A percentile compares a stretch with the other conserved stretches of the same genome.
Evolutionary conservation across 2,888 invertebrate species (phyloP).

Genomic region (Dolomedes plantarius): DNA sequence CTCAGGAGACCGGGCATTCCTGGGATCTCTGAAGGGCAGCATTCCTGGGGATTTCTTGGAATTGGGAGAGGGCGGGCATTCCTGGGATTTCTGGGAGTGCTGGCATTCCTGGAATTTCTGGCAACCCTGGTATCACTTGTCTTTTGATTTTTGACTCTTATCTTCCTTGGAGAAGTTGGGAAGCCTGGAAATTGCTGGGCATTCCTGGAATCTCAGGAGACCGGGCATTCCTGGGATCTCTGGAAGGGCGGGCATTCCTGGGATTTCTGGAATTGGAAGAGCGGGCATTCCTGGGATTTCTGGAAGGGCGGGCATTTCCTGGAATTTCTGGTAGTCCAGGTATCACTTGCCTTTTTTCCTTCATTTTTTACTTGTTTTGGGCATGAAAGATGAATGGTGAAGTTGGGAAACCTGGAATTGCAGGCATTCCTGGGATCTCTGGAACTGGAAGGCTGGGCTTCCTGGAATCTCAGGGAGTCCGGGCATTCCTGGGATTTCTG

Average conservation of each 20-base stretch:
- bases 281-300: not conserved
- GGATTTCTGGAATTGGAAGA: slow-evolving; percentile 26
- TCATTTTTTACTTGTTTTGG: slow-evolving; percentile 18
- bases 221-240: slow-evolving; percentile 43
- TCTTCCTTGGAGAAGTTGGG: slow-evolving; percentile 8
- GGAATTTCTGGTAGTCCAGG: slow-evolving; percentile 34
- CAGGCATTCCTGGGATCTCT: slow-evolving; percentile 30
- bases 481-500: slow-evolving; percentile 42
- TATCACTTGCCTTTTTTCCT: not conserved
- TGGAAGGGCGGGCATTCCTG: slow-evolving; percentile 29
- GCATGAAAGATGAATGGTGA: not conserved
- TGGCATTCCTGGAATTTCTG: slow-evolving; percentile 44
- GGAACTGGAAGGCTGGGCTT: slow-evolving; percentile 39
- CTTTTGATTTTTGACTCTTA: not conserved
- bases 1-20: slow-evolving; percentile 27
- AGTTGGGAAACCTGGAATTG: slow-evolving; percentile 33
- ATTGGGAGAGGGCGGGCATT: not conserved
- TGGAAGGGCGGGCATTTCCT: slow-evolving; percentile 18
- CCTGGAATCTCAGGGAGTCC: slow-evolving; percentile 35
- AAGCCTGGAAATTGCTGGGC: slow-evolving; percentile 32
- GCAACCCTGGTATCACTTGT: slow-evolving; percentile 54
- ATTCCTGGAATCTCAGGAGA: slow-evolving; percentile 34
- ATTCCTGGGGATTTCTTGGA: slow-evolving; percentile 5
- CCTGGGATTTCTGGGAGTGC: slow-evolving; percentile 2
- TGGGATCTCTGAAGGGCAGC: slow-evolving; percentile 41